A percentile compares a stretch with the other conserved stretches of the same genome.
Evolutionary conservation across 2,888 invertebrate genomes (phyloP).

Genomic region (Idaea dimidiata): DNA sequence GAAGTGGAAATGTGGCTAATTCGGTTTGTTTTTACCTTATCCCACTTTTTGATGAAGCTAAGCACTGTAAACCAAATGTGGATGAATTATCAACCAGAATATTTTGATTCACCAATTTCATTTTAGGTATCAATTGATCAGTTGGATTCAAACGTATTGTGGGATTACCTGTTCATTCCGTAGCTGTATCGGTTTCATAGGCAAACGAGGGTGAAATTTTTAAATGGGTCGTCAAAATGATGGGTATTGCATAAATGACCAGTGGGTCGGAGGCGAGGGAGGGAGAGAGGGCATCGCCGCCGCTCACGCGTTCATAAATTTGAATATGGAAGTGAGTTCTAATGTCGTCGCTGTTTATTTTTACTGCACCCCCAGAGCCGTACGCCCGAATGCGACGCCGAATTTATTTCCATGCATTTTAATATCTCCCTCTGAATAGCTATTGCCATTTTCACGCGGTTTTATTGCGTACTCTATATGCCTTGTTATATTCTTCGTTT

Average conservation of each 20-base stretch:
- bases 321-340: constrained; percentile 83
- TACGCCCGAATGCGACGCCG: constrained; percentile 82
- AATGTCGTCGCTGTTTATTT: constrained; percentile 82
- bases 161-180: constrained; percentile 1
- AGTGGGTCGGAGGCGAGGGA: constrained; percentile 42
- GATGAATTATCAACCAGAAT: too few relatives aligned
- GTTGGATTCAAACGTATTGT: not conserved
- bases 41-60: too few relatives aligned
- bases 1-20: too few relatives aligned
- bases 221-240: constrained; percentile 71
- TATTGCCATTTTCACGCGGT: constrained; percentile 79
- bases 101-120: too few relatives aligned
- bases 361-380: constrained; percentile 79
- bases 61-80: too few relatives aligned
- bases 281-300: constrained; percentile 40
- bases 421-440: constrained; percentile 81
- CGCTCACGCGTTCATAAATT: constrained; percentile 77
- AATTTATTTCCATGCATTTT: constrained; percentile 82
- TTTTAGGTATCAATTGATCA: not conserved
- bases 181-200: constrained; percentile 28
- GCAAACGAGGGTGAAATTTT: constrained; percentile 64
- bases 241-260: constrained; percentile 58
- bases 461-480: constrained; percentile 70
- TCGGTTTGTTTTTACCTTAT: too few relatives aligned
- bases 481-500: constrained; percentile 62